Percentiles rank a stretch among this genome's conserved stretches.
phyloP scores from a whole-genome alignment of 1,140 invertebrate genomes.

The Sarcophaga bullata region DNA sequence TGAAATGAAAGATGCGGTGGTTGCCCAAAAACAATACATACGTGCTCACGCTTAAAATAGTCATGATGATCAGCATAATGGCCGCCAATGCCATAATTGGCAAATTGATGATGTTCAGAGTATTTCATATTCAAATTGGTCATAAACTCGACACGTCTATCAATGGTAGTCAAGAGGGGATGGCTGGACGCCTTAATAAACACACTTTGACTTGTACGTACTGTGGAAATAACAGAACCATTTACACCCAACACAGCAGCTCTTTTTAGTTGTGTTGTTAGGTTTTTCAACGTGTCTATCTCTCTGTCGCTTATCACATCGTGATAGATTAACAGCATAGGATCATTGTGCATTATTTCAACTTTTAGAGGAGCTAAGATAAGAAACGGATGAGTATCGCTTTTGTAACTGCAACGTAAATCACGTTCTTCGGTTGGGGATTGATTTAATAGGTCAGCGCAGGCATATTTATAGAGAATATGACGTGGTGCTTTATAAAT shows the following conservation, averaged over 20 bases:
- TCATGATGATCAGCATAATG: constrained; percentile 79
- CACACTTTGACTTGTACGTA: constrained; percentile 95
- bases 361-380: constrained; percentile 88
- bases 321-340: constrained; percentile 87
- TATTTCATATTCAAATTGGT: constrained; percentile 81
- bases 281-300: constrained; percentile 84
- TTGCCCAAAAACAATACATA: constrained; percentile 41
- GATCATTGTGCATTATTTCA: constrained; percentile 86
- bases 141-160: constrained; percentile 78
- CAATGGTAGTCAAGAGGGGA: constrained; percentile 78
- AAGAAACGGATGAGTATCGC: constrained; percentile 79
- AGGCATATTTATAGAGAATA: constrained; percentile 51
- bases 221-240: constrained; percentile 81
- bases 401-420: constrained; percentile 82
- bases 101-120: constrained; percentile 73
- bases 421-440: constrained; percentile 59
- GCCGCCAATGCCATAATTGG: constrained; percentile 78
- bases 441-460: constrained; percentile 77
- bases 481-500: constrained; percentile 4
- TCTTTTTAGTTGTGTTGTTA: constrained; percentile 79
- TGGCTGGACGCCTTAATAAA: constrained; percentile 89
- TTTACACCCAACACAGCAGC: constrained; percentile 80
- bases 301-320: constrained; percentile 90
- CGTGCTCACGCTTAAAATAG: constrained; percentile 55
- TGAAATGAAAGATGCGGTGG: not conserved